Conservation (phyloP, 2,888 invertebrate species). For the Aporophyla lueneburgensis region DNA sequence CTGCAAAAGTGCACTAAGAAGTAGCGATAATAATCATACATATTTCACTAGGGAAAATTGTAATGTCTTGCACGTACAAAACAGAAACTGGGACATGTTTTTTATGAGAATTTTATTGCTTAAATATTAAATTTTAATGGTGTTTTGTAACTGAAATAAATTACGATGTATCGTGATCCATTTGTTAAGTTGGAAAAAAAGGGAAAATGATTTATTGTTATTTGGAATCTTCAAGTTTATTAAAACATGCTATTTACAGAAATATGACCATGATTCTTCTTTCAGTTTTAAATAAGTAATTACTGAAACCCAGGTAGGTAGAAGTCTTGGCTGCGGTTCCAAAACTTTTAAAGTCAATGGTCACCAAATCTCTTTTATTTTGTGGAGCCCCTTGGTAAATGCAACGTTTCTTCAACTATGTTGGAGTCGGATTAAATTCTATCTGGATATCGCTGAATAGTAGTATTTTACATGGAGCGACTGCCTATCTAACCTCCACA, state of each 20-base stretch:
- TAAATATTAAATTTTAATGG: slow-evolving; percentile 40
- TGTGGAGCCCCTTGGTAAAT: too few species aligned
- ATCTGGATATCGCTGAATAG: too few species aligned
- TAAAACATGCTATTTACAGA: not conserved
- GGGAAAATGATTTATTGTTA: not conserved
- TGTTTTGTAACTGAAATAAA: slow-evolving; percentile 44
- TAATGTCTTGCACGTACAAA: slow-evolving; percentile 45
- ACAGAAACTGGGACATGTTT: slow-evolving; percentile 24
- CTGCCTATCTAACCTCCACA: too few species aligned
- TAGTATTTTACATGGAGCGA: too few species aligned
- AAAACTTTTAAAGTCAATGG: too few species aligned
- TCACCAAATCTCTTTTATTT: too few species aligned
- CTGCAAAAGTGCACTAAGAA: not conserved
- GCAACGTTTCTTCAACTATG: too few species aligned
- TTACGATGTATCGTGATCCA: slow-evolving; percentile 45
- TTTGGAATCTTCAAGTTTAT: not conserved
- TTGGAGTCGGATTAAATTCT: too few species aligned
- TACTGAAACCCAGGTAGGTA: too few species aligned
- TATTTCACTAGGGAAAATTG: slow-evolving; percentile 20
- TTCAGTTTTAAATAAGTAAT: too few species aligned
- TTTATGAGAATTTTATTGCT: slow-evolving; percentile 44
- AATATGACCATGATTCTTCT: too few species aligned
- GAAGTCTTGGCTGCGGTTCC: too few species aligned
- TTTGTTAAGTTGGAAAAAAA: slow-evolving; percentile 8
- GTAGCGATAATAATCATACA: slow-evolving; percentile 4